phyloP scores from a whole-genome alignment of 23 tunicate species.

The Trididemnum clinides region DNA sequence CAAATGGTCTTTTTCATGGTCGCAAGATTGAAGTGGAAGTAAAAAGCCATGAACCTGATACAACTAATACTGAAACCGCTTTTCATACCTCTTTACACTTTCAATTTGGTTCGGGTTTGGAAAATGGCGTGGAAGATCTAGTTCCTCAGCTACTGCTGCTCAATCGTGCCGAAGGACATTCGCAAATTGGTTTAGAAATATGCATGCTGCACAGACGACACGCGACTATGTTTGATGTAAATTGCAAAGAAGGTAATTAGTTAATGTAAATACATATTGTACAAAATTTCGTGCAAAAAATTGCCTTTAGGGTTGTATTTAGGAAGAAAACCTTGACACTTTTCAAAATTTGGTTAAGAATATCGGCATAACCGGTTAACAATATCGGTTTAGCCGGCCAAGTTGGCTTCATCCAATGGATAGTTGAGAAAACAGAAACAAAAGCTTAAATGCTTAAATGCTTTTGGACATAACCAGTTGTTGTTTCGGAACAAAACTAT shows the following conservation, averaged over 20 bases:
- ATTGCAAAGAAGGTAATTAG: neutral
- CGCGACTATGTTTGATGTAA: neutral
- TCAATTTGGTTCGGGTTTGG: neutral
- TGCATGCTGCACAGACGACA: constrained; percentile 2
- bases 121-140: neutral
- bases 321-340: too few relatives aligned
- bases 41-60: neutral
- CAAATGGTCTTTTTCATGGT: neutral
- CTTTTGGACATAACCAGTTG: too few relatives aligned
- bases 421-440: too few relatives aligned
- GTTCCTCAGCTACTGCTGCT: neutral
- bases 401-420: too few relatives aligned
- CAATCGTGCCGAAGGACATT: neutral
- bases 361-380: too few relatives aligned
- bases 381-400: too few relatives aligned
- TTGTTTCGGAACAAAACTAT: too few relatives aligned
- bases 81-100: neutral
- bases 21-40: neutral
- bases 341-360: too few relatives aligned
- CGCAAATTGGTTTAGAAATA: neutral
- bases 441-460: too few relatives aligned
- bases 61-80: neutral
- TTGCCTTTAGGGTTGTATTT: too few relatives aligned
- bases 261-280: too few relatives aligned
- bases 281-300: too few relatives aligned